Evolutionary conservation across 2,113 vertebrate species (phyloP).

Genomic region (Columba janthina): DNA sequence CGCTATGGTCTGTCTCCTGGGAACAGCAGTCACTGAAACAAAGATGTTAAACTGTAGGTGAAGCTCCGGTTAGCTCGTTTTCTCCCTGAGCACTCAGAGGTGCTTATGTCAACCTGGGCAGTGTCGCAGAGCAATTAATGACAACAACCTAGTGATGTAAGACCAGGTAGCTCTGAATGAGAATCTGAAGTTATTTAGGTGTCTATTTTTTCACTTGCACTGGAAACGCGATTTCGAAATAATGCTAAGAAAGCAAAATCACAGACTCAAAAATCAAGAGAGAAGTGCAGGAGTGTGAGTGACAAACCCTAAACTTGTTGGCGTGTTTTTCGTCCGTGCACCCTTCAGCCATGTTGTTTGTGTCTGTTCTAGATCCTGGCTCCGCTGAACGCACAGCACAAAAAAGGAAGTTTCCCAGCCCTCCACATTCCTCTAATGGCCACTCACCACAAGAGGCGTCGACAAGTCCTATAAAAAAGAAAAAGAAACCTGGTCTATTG

Average conservation of each 20-base stretch:
- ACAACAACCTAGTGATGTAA: neutral
- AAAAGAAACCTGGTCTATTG: conserved; percentile 96
- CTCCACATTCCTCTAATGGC: conserved; percentile 96
- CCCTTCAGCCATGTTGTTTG: neutral
- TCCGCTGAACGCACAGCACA: conserved; percentile 86
- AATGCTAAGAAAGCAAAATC: neutral
- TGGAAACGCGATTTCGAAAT: neutral
- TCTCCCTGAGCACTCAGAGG: neutral
- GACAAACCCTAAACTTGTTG: neutral
- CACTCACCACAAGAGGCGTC: conserved; percentile 94
- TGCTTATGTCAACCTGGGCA: neutral
- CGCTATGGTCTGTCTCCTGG: neutral
- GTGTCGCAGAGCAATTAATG: neutral
- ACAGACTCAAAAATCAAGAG: neutral
- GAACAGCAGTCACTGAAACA: neutral
- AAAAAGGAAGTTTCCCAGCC: conserved; percentile 94
- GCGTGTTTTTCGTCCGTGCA: neutral
- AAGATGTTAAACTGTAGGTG: neutral
- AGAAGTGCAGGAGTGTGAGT: neutral
- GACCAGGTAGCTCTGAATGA: neutral
- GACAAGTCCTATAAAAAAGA: conserved; percentile 95
- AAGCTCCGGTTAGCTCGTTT: neutral
- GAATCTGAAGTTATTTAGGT: neutral
- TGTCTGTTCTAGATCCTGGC: conserved; percentile 84
- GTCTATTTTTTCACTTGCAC: neutral